These are phyloP conservation scores for Ceramica pisi DNA, from an alignment of 2,888 invertebrate genomes.

Conservation along the genomic window DNA sequence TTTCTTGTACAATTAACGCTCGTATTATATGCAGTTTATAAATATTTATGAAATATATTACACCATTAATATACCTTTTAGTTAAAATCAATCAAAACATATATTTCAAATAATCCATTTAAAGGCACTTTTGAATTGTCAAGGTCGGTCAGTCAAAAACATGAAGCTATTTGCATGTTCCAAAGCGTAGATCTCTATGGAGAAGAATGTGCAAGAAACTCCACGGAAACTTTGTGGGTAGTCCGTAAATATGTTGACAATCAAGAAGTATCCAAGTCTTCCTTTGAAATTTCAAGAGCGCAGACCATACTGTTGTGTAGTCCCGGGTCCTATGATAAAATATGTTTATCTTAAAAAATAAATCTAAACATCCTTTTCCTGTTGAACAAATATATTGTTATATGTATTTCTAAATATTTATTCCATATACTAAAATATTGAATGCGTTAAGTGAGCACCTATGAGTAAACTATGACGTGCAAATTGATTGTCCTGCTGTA, in stretches of 20 bases:
- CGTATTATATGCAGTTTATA: too few relatives aligned
- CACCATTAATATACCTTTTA: background rate
- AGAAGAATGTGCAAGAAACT: too few relatives aligned
- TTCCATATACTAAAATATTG: background rate
- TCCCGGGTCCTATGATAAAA: background rate
- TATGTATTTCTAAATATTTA: conserved; percentile 33
- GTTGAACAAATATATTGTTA: conserved; percentile 9
- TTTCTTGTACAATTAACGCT: too few relatives aligned
- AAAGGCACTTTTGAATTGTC: too few relatives aligned
- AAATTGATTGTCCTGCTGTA: background rate
- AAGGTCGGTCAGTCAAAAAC: too few relatives aligned
- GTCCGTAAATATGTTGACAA: background rate
- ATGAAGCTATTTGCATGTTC: too few relatives aligned
- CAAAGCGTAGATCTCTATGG: too few relatives aligned
- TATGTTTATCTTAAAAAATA: background rate
- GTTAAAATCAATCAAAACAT: too few relatives aligned
- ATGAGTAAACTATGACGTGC: background rate
- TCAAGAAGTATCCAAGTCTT: background rate
- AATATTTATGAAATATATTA: background rate
- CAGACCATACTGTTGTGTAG: background rate
- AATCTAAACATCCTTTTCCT: conserved; percentile 31
- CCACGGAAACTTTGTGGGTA: too few relatives aligned
- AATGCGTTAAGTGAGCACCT: background rate
- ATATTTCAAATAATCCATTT: too few relatives aligned
- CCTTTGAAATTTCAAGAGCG: background rate